These are phyloP conservation scores for Steromphala cineraria DNA, from an alignment of 2,888 invertebrate genomes.

Conservation along the genomic window DNA sequence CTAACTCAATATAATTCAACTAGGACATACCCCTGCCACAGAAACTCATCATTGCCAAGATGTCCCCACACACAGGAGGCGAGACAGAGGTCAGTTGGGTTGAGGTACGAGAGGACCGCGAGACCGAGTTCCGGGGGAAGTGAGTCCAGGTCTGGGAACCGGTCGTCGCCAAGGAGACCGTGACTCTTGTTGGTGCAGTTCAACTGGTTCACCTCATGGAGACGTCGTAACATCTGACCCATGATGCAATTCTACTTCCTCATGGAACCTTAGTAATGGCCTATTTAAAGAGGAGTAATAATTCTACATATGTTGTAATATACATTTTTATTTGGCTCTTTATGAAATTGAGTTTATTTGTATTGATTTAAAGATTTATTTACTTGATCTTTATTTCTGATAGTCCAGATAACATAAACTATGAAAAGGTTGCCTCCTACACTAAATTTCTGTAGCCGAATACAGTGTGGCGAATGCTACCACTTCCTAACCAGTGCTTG, in stretches of 20 bases:
- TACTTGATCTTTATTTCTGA: too few relatives aligned
- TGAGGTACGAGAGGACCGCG: constrained; percentile 76
- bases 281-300: too few relatives aligned
- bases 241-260: constrained; percentile 20
- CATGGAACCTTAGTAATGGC: too few relatives aligned
- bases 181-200: constrained; percentile 31
- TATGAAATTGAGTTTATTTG: too few relatives aligned
- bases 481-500: too few relatives aligned
- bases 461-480: too few relatives aligned
- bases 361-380: too few relatives aligned
- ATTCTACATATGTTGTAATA: too few relatives aligned
- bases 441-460: too few relatives aligned
- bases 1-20: background rate
- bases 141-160: constrained; percentile 74
- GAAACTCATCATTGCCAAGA: constrained; percentile 76
- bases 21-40: constrained; percentile 75
- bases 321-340: too few relatives aligned
- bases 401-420: too few relatives aligned
- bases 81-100: constrained; percentile 77
- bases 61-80: constrained; percentile 78
- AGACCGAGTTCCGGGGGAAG: constrained; percentile 77
- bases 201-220: constrained; percentile 33
- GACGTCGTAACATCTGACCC: constrained; percentile 49
- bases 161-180: constrained; percentile 24
- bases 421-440: too few relatives aligned